These are phyloP conservation scores for Calypte anna DNA, from an alignment of 2,113 vertebrate genomes.

Conservation along the genomic window DNA sequence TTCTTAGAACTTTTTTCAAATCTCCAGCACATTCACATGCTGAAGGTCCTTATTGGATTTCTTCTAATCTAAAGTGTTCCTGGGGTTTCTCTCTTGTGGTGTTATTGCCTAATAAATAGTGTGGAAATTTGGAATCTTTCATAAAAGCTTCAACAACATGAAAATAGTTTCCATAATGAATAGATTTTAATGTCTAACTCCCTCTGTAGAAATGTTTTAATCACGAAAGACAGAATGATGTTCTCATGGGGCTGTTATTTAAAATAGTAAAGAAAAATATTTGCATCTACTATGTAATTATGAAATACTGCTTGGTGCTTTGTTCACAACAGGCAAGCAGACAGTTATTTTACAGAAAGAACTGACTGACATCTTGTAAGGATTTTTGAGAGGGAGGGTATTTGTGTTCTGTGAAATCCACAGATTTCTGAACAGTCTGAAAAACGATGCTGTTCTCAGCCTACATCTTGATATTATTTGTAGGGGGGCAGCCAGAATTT, in stretches of 20 bases:
- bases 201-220: constrained; percentile 51
- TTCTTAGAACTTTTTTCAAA: constrained; percentile 6
- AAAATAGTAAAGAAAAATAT: constrained; percentile 40
- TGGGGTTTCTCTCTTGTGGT: constrained; percentile 46
- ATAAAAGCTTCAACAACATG: constrained; percentile 49
- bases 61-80: constrained; percentile 58
- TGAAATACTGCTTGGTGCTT: neutral
- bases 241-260: constrained; percentile 12
- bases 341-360: neutral
- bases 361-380: neutral
- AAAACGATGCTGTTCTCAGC: neutral
- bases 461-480: neutral
- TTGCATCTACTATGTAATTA: neutral
- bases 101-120: constrained; percentile 67
- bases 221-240: constrained; percentile 48
- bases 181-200: constrained; percentile 56
- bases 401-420: neutral
- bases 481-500: neutral
- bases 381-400: neutral
- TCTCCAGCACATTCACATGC: neutral
- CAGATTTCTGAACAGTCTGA: neutral
- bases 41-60: constrained; percentile 44
- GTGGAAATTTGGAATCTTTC: constrained; percentile 62
- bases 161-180: constrained; percentile 61
- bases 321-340: neutral